These are phyloP conservation scores for Porites evermanni DNA, from an alignment of 92 coral and sea anemone genomes.

Conservation along the genomic window DNA sequence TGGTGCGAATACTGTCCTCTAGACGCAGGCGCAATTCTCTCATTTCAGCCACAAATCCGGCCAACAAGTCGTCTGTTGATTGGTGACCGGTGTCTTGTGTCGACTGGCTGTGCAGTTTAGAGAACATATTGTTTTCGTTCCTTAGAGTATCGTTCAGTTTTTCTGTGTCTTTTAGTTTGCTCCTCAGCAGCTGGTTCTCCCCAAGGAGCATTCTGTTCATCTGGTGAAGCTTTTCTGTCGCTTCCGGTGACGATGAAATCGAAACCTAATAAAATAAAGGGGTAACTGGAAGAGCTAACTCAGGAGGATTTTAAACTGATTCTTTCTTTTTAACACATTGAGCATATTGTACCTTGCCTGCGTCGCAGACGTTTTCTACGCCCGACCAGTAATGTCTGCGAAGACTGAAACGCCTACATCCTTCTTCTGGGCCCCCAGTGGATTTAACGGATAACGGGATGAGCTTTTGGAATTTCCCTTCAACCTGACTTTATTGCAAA, in stretches of 20 bases:
- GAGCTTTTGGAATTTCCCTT: too few relatives aligned
- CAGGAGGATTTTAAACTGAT: too few relatives aligned
- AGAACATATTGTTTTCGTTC: slow-evolving; percentile 64
- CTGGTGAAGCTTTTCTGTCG: slow-evolving; percentile 73
- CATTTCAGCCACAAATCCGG: slow-evolving; percentile 91
- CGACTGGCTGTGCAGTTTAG: slow-evolving; percentile 44
- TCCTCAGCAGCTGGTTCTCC: slow-evolving; percentile 80
- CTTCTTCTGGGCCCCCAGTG: too few relatives aligned
- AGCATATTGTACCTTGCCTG: too few relatives aligned
- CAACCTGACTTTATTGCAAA: too few relatives aligned
- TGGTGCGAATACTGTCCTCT: slow-evolving; percentile 97
- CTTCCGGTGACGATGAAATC: slow-evolving; percentile 2
- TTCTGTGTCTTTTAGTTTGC: slow-evolving; percentile 85
- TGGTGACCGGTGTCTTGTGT: slow-evolving; percentile 26
- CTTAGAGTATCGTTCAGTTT: slow-evolving; percentile 77
- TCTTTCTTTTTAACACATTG: too few relatives aligned
- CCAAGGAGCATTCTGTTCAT: slow-evolving; percentile 67
- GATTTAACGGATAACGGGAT: too few relatives aligned
- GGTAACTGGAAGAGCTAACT: too few relatives aligned
- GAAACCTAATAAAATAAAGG: background rate
- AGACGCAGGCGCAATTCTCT: slow-evolving; percentile 96
- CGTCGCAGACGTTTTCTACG: too few relatives aligned
- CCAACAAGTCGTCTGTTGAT: slow-evolving; percentile 75
- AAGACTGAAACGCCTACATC: too few relatives aligned
- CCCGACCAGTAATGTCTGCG: too few relatives aligned